Evolutionary conservation across 2,113 vertebrate genomes (phyloP), one percentile per base, ranked within the genome.

Genomic region (Semicossyphus pulcher): DNA sequence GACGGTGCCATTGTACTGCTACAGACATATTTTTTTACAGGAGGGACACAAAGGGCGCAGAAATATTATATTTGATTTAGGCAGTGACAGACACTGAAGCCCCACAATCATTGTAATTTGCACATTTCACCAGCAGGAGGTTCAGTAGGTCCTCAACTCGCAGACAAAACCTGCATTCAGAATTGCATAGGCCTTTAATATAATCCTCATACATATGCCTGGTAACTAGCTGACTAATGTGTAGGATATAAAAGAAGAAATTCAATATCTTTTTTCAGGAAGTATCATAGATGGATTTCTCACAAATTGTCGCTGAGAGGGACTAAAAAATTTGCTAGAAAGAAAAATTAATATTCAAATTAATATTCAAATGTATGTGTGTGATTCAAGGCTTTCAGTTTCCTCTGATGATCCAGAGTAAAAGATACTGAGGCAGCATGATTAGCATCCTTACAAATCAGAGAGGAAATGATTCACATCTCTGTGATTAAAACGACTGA

Each of bases 101-200:
- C 23, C 23, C 23, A 16, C 21, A 58, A 58, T 42, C 8, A 28
- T n/a, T 88, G 76, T 59, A 81, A 70, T 86, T 49, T 62, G 16
- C 45, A 31, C 62, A 48, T 81, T 81, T 85, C 54, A 62, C 86
- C 87, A 83, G 54, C 52, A 85, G 87, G 84, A 58, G 81, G 79
- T 72, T 77, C 68, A 77, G 47, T 51, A 44, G 48, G 26, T 76
- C n/a, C 23, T 67, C 10, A 21, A 42, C 44, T 51, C n/a, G 18
- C 32, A 51, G 39, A 31, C 45, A 52, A 52, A 52, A 4, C 15
- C 49, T 29, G 15, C 26, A 52, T 15, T 8, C 10, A 29, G 28
- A 25, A 26, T 28, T 28, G 23, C 20, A 56, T n/a, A n/a, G n/a
- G n/a, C n/a, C n/a, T n/a, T n/a, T n/a, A n/a, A n/a, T n/a, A n/a